phyloP scores from a whole-genome alignment of 2,888 invertebrate species.

The Morpho achilles region DNA sequence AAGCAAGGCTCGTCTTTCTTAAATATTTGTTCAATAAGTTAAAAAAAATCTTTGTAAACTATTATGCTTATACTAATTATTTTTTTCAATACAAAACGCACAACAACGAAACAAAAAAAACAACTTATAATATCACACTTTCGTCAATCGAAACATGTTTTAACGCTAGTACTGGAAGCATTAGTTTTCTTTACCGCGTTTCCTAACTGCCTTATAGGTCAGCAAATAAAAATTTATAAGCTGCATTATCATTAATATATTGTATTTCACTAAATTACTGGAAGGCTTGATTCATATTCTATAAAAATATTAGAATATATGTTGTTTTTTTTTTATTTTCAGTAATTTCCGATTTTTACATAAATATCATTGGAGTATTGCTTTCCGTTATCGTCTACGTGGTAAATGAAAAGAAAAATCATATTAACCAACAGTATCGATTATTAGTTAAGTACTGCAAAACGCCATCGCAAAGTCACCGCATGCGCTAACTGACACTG shows the following conservation, averaged over 20 bases:
- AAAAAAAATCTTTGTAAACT: conserved; percentile 55
- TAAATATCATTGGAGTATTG: conserved; percentile 69
- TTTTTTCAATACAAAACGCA: conserved; percentile 71
- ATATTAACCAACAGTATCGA: conserved; percentile 39
- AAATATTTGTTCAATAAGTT: conserved; percentile 73
- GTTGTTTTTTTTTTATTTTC: conserved; percentile 52
- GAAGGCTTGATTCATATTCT: conserved; percentile 77
- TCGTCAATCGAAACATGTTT: conserved; percentile 56
- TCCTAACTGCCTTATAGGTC: conserved; percentile 64
- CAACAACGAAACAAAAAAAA: conserved; percentile 74
- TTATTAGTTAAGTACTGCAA: conserved; percentile 24
- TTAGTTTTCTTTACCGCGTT: conserved; percentile 47
- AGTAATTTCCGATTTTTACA: conserved; percentile 62
- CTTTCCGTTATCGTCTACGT: conserved; percentile 35
- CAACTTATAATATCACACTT: conserved; percentile 76
- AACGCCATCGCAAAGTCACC: conserved; percentile 48
- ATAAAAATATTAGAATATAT: conserved; percentile 78
- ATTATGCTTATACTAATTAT: conserved; percentile 61
- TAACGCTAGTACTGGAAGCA: conserved; percentile 68
- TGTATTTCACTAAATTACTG: conserved; percentile 74
- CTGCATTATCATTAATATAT: conserved; percentile 54
- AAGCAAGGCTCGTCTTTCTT: conserved; percentile 79
- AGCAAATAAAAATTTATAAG: conserved; percentile 67
- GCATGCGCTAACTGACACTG: conserved; percentile 34
- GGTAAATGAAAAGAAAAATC: conserved; percentile 20